Evolutionary conservation across 2,113 vertebrate genomes (phyloP).

Genomic region (Odocoileus virginianus): DNA sequence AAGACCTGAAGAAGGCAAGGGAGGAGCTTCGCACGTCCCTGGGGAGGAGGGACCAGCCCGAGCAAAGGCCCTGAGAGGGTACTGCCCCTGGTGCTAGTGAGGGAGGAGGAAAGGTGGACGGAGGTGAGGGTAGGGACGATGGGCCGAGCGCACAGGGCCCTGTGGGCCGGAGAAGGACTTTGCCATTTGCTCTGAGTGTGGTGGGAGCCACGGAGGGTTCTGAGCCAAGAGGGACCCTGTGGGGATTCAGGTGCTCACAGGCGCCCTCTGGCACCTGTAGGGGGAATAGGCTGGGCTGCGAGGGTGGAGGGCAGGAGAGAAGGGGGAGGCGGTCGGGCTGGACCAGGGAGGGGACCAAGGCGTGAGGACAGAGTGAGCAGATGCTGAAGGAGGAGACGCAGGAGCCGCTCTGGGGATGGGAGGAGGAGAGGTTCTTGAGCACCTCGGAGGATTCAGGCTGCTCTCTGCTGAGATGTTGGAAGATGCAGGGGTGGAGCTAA

Average conservation of each 20-base stretch:
- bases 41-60: accelerated
- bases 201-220: neutral
- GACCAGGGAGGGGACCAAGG: neutral
- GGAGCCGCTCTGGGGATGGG: neutral
- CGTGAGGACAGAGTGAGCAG: neutral
- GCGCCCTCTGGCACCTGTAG: neutral
- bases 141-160: neutral
- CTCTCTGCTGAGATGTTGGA: neutral
- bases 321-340: neutral
- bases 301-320: neutral
- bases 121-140: neutral
- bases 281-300: neutral
- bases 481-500: neutral
- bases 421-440: no score
- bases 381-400: neutral
- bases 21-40: neutral
- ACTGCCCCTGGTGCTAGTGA: neutral
- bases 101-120: neutral
- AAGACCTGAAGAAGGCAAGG: neutral
- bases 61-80: neutral
- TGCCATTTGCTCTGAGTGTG: neutral
- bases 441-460: neutral
- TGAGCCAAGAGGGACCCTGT: accelerated
- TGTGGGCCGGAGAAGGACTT: neutral
- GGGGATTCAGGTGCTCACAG: neutral